phyloP scores from a whole-genome alignment of 2,888 invertebrate species.

The Lasioglossum villosulum region DNA sequence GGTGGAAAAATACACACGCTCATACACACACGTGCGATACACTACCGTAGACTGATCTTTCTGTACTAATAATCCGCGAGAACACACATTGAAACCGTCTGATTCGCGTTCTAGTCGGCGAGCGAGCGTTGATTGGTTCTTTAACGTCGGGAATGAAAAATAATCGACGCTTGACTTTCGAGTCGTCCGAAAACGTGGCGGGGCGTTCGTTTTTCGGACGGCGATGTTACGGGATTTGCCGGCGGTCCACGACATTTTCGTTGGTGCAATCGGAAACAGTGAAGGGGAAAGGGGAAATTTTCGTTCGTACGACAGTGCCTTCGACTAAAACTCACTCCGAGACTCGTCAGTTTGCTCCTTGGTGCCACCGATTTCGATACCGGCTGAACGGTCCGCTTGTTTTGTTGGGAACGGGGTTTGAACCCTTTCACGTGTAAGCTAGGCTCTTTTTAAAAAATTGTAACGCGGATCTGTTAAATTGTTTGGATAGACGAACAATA shows the following conservation, averaged over 20 bases:
- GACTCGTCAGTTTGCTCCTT: slow-evolving; percentile 28
- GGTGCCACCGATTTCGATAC: slow-evolving; percentile 3
- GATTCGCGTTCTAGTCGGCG: slow-evolving; percentile 10
- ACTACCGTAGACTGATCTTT: slow-evolving; percentile 7
- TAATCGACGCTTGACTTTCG: neutral
- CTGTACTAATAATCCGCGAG: neutral
- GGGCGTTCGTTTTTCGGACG: neutral
- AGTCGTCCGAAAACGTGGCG: neutral
- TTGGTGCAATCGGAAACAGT: neutral
- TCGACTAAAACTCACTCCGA: slow-evolving; percentile 57
- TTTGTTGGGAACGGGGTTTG: neutral
- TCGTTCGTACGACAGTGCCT: slow-evolving; percentile 63
- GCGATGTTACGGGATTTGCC: neutral
- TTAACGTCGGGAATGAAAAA: neutral
- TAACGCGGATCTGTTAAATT: neutral
- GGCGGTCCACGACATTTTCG: neutral
- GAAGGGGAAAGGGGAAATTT: slow-evolving; percentile 30
- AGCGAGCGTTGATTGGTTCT: neutral
- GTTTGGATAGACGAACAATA: too few relatives aligned
- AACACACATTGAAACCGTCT: neutral
- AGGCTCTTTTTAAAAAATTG: neutral
- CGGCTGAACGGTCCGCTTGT: neutral
- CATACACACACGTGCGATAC: neutral
- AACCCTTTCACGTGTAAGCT: neutral
- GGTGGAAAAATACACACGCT: neutral